phyloP scores from a whole-genome alignment of 2,888 invertebrate species.

The Tubiluchus corallicola region DNA sequence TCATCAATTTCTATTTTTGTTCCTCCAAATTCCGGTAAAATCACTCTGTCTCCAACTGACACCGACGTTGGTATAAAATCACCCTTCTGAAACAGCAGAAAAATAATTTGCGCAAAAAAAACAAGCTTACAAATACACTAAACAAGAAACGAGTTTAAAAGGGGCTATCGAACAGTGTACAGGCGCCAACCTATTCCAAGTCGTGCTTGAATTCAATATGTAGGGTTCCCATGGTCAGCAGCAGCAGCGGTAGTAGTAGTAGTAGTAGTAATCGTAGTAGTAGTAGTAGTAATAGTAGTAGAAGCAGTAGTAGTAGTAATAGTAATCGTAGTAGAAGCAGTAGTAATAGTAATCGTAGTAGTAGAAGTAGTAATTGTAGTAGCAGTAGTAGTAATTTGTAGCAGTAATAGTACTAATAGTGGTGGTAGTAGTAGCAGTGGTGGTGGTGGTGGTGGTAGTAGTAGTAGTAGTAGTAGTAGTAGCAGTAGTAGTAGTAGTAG shows the following conservation, averaged over 20 bases:
- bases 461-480: constrained; percentile 12
- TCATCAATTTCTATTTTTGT: constrained; percentile 76
- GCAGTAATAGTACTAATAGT: no score
- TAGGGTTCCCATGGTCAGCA: not conserved
- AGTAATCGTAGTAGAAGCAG: no score
- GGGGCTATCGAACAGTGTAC: not conserved
- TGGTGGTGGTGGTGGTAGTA: constrained; percentile 9
- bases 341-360: no score
- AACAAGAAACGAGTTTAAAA: no score
- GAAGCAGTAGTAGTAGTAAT: no score
- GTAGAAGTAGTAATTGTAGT: no score
- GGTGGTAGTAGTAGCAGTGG: no score
- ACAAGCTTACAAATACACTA: not conserved
- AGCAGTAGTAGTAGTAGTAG: constrained; percentile 12
- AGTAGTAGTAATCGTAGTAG: no score
- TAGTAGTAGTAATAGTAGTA: no score
- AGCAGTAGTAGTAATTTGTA: no score
- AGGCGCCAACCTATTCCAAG: not conserved
- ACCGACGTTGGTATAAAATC: constrained; percentile 56
- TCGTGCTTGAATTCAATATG: not conserved
- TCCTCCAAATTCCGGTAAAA: constrained; percentile 95
- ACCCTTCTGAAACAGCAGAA: constrained; percentile 44
- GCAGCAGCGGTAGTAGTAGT: no score
- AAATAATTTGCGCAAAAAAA: no score
- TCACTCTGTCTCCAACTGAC: constrained; percentile 76